Evolutionary conservation across 92 coral and sea anemone genomes (phyloP).

Genomic region (Plumapathes pennacea): DNA sequence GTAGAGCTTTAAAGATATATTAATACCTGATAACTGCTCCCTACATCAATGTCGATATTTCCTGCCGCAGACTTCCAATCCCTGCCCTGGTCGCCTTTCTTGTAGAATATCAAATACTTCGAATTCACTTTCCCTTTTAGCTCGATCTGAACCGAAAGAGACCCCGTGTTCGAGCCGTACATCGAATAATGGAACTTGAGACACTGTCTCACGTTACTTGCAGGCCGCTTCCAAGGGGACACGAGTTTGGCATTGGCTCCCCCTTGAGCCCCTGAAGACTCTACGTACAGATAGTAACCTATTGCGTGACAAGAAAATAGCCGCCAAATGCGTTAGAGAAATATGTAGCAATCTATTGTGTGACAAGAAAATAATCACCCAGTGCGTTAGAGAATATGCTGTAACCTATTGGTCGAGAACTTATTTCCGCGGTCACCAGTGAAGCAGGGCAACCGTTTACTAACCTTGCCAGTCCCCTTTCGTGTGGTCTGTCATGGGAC

Average conservation of each 20-base stretch:
- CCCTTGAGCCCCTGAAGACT: constrained; percentile 51
- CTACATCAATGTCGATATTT: constrained; percentile 45
- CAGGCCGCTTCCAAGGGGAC: constrained; percentile 41
- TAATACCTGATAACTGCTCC: constrained; percentile 51
- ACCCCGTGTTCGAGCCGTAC: constrained; percentile 74
- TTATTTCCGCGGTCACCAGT: no score
- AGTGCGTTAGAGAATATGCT: no score
- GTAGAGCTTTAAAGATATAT: not conserved
- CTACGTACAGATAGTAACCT: constrained; percentile 85
- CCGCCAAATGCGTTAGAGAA: no score
- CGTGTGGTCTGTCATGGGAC: constrained; percentile 72
- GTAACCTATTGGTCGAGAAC: no score
- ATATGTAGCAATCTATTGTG: no score
- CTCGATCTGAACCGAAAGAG: constrained; percentile 46
- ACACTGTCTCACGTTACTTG: constrained; percentile 59
- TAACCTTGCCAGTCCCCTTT: no score
- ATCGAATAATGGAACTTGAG: constrained; percentile 77
- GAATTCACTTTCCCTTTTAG: constrained; percentile 12
- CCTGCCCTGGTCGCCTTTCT: constrained; percentile 68
- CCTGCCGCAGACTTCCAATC: constrained; percentile 68
- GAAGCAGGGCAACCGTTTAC: no score
- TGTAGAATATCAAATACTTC: constrained; percentile 49
- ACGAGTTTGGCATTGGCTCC: constrained; percentile 64
- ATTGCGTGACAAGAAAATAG: not conserved
- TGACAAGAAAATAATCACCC: no score